Base-by-base conservation (phyloP, 2,888 invertebrate species). In the Amphiduros pacificus region DNA sequence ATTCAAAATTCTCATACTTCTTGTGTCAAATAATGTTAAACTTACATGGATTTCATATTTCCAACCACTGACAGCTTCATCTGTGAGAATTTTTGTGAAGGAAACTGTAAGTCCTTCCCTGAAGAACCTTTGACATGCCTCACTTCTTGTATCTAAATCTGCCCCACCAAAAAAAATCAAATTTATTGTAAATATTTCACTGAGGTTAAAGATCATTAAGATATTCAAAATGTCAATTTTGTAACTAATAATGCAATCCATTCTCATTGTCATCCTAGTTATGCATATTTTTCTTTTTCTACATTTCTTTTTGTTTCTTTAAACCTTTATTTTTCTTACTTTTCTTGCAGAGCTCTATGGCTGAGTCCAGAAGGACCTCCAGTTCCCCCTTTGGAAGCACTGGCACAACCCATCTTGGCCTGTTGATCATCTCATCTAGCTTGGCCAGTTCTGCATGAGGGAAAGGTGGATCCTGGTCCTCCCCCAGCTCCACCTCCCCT, bases 51-150 rank as follows among this genome's bases (percentile, higher is more conserved):
- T 97, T 83, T 96, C 96, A 77, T 90, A 89, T 84, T 96, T 97
- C 97, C 97, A 97, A 77, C 94, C 94, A 77, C 92, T 92, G 56
- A 97, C 96, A 58, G 97, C 96, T 84, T 97, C 97, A 84, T 97
- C 97, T 22, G 95, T 95, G 77, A 97, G 87, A 79, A 97, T 94
- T 86, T 96, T 96, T 55, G 93, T 93, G 84, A 97, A 97, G 57
- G 96, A 96, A 71, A 92, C 89, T 66, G 94, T 93, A 72, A 97
- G 87, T 56, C 94, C 94, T 82, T 96, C 95, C 75, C 92, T 89
- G 86, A 94, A 95, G 85, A 97, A 97, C 73, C 93, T 88, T 82
- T 95, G 94, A 83, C 96, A 97, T 58, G 91, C 88, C 83, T 91
- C 90, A 81, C 93, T 91, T 79, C 91, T 89, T 67, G 89, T 88